These are phyloP conservation scores for Talpa occidentalis DNA, from an alignment of 2,113 vertebrate species.

Conservation along the genomic window DNA sequence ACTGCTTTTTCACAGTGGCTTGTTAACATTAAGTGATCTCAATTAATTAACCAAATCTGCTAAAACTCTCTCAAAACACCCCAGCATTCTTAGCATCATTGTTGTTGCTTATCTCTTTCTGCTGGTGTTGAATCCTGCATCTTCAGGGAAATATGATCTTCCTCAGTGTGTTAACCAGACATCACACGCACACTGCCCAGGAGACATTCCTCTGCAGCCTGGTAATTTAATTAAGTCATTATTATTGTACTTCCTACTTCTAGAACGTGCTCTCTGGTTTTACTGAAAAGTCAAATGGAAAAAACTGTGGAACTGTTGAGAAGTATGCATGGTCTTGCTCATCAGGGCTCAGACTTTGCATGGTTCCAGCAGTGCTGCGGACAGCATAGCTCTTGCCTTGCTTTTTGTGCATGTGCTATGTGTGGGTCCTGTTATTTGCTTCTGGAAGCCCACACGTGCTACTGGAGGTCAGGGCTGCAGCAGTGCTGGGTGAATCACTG, in stretches of 20 bases:
- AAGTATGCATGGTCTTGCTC: not conserved
- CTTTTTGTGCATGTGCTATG: rapidly evolving
- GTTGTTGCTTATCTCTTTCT: not conserved
- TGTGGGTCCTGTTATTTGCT: not conserved
- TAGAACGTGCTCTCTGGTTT: not conserved
- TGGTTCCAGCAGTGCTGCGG: rapidly evolving
- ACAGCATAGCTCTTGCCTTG: not conserved
- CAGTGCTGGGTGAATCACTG: not conserved
- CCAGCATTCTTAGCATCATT: too few relatives aligned
- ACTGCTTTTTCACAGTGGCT: not conserved
- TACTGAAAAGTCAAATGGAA: not conserved
- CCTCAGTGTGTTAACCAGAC: not conserved
- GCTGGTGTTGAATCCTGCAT: not conserved
- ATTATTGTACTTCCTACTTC: not conserved
- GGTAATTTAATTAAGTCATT: not conserved
- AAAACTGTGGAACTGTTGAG: not conserved
- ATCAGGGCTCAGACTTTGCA: not conserved
- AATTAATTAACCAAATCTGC: not conserved
- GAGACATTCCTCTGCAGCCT: not conserved
- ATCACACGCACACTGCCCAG: not conserved
- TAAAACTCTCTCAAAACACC: not conserved
- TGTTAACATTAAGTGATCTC: not conserved
- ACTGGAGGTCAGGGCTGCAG: not conserved
- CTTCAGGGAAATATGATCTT: not conserved
- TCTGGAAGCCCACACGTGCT: not conserved